phyloP scores from a whole-genome alignment of 2,113 vertebrate species.

The Alectura lathami region DNA sequence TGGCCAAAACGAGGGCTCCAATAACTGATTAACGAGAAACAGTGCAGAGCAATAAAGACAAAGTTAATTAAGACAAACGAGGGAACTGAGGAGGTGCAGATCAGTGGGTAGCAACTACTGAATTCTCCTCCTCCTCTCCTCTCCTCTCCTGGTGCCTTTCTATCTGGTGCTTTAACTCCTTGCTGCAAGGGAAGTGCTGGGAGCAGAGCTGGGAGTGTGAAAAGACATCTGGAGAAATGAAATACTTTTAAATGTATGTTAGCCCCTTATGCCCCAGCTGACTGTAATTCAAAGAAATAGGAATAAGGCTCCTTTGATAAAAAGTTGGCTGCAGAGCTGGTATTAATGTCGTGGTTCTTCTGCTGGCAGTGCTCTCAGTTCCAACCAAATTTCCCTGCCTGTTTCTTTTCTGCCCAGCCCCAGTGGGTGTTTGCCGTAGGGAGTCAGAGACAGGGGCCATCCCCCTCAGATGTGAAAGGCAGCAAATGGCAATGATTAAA shows the following conservation, averaged over 20 bases:
- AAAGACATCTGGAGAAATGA: neutral
- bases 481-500: neutral
- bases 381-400: neutral
- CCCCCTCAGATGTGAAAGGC: neutral
- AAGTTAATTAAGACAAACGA: neutral
- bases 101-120: neutral
- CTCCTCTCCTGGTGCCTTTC: fast-evolving
- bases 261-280: neutral
- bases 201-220: neutral
- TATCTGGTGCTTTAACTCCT: neutral
- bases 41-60: neutral
- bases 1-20: neutral
- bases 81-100: neutral
- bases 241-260: neutral
- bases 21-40: neutral
- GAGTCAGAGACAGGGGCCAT: neutral
- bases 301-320: neutral
- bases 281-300: neutral
- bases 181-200: neutral
- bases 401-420: fast-evolving
- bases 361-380: neutral
- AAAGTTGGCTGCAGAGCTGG: neutral
- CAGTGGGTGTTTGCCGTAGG: neutral
- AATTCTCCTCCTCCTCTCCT: neutral
- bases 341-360: neutral